Evolutionary conservation across 2,888 invertebrate genomes (phyloP).

Genomic region (Drosophila mulleri): DNA sequence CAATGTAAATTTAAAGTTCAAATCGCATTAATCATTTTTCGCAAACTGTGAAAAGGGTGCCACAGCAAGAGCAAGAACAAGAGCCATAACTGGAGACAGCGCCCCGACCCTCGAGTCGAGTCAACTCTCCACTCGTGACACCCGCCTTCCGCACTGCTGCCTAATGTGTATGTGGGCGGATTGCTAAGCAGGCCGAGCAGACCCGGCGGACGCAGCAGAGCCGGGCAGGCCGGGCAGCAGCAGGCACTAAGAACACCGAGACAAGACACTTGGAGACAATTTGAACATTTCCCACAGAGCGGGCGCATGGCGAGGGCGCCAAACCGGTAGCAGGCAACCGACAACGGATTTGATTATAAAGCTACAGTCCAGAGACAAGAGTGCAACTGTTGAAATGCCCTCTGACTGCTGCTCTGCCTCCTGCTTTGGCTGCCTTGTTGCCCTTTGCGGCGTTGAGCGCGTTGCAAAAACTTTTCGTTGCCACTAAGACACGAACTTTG

Average conservation of each 20-base stretch:
- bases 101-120: background rate
- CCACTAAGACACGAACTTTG: constrained; percentile 46
- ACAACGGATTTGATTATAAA: constrained; percentile 61
- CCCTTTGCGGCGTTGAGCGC: constrained; percentile 23
- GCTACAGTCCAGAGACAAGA: constrained; percentile 57
- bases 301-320: constrained; percentile 10
- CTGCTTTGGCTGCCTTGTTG: constrained; percentile 14
- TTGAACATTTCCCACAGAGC: constrained; percentile 55
- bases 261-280: constrained; percentile 66
- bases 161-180: constrained; percentile 28
- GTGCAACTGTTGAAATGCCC: constrained; percentile 58
- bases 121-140: constrained; percentile 8
- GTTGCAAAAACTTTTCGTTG: constrained; percentile 39
- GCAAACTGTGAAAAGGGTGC: constrained; percentile 58
- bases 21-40: constrained; percentile 78
- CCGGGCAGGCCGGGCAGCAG: constrained; percentile 9
- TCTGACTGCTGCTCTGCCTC: background rate
- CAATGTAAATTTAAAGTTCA: constrained; percentile 79
- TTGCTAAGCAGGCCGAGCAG: constrained; percentile 27
- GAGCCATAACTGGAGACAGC: background rate
- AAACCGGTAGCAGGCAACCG: constrained; percentile 17
- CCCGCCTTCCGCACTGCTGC: constrained; percentile 9
- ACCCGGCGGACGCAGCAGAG: constrained; percentile 1
- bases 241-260: constrained; percentile 14
- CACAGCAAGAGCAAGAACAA: background rate